phyloP scores from a whole-genome alignment of 1,140 invertebrate species.

The Berghia stephanieae region DNA sequence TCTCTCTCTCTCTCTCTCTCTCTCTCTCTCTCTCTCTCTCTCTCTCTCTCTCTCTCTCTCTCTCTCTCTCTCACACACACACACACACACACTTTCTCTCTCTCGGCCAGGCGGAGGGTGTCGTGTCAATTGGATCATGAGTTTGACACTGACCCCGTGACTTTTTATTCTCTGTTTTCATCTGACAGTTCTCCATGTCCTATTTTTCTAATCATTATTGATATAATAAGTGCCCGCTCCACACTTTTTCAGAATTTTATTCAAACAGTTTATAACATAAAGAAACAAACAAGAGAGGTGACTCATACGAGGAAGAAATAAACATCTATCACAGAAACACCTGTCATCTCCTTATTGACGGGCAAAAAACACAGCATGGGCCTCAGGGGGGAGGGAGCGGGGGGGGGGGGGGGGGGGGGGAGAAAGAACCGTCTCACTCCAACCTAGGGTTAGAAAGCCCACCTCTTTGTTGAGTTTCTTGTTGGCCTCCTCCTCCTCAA shows the following conservation, averaged over 20 bases:
- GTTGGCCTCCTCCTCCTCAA: neutral
- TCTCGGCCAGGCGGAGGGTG: neutral
- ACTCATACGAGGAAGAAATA: too few species aligned
- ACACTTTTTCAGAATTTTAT: slow-evolving; percentile 1
- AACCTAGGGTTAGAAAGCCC: neutral
- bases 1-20: neutral
- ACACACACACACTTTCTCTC: slow-evolving; percentile 19
- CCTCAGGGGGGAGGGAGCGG: neutral
- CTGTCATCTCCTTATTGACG: too few species aligned
- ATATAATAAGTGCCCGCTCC: too few species aligned
- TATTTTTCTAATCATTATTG: too few species aligned
- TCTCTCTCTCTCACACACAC: slow-evolving; percentile 1
- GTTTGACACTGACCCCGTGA: too few species aligned
- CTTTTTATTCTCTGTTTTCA: too few species aligned
- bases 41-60: neutral
- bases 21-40: neutral
- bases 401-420: neutral
- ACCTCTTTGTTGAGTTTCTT: neutral
- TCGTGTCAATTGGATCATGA: slow-evolving; percentile 13
- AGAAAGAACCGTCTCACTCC: slow-evolving; percentile 12
- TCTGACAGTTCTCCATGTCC: too few species aligned
- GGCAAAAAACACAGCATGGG: too few species aligned
- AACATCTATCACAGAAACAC: too few species aligned
- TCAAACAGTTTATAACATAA: neutral
- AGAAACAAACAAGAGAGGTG: neutral